These are phyloP conservation scores for Albula glossodonta DNA, from an alignment of 2,113 vertebrate species.

Conservation along the genomic window DNA sequence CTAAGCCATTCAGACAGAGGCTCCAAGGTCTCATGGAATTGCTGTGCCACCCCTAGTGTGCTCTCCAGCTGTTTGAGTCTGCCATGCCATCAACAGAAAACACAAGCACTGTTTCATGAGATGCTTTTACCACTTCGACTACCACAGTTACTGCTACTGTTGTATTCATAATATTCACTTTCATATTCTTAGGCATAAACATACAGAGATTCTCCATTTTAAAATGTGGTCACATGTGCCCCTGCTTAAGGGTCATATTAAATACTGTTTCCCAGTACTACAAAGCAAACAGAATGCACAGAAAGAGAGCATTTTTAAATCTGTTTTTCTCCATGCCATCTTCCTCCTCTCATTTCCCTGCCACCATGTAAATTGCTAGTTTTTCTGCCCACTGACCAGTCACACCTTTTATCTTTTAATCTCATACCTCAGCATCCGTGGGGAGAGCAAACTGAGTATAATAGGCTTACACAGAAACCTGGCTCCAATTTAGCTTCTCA, in stretches of 20 bases:
- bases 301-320: neutral
- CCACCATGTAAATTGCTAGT: neutral
- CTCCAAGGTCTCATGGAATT: slow-evolving; percentile 92
- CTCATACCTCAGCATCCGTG: no score
- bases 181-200: no score
- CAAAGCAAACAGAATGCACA: no score
- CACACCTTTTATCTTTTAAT: neutral
- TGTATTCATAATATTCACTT: neutral
- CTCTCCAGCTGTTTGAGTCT: slow-evolving; percentile 91
- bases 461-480: neutral
- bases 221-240: no score
- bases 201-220: neutral
- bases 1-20: slow-evolving; percentile 87
- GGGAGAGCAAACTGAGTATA: neutral
- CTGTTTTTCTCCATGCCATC: neutral
- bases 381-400: neutral
- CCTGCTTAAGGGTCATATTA: neutral
- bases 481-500: neutral
- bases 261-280: neutral
- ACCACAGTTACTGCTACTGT: neutral
- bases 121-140: neutral
- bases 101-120: neutral
- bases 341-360: neutral
- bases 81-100: slow-evolving; percentile 25
- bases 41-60: slow-evolving; percentile 88